These are phyloP conservation scores for Platalea minor DNA, from an alignment of 2,797 vertebrate genomes.

Conservation along the genomic window DNA sequence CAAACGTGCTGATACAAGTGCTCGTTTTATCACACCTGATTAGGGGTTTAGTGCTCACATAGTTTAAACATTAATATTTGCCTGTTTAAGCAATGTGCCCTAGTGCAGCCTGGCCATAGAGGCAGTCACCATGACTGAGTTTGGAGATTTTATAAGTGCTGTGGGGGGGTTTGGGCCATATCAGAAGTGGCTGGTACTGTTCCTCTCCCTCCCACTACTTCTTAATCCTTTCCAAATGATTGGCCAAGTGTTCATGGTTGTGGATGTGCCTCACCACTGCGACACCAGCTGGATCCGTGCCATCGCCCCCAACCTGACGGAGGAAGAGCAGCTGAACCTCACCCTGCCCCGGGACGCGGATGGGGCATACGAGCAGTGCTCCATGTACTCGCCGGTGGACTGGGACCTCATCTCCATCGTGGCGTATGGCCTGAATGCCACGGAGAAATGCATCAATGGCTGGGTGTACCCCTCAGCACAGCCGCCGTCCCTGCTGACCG, in stretches of 20 bases:
- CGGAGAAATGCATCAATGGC: constrained; percentile 74
- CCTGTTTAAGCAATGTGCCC: not conserved
- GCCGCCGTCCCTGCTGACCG: constrained; percentile 24
- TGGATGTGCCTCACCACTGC: constrained; percentile 80
- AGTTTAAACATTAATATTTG: constrained; percentile 59
- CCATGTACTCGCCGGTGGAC: constrained; percentile 77
- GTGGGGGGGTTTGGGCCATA: constrained; percentile 82
- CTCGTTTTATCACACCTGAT: not conserved
- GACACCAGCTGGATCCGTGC: constrained; percentile 82
- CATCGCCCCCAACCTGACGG: constrained; percentile 73
- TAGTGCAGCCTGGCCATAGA: not conserved
- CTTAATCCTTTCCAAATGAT: constrained; percentile 78
- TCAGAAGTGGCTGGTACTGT: constrained; percentile 79
- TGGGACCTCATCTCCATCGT: constrained; percentile 76
- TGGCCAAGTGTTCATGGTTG: constrained; percentile 80
- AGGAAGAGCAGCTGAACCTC: constrained; percentile 72
- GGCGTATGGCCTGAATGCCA: constrained; percentile 76
- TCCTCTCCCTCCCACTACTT: constrained; percentile 72
- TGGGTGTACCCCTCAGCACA: constrained; percentile 71
- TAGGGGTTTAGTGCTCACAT: not conserved
- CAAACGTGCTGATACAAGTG: not conserved
- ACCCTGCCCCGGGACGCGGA: constrained; percentile 75
- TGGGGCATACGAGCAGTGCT: constrained; percentile 78
- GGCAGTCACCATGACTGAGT: not conserved
- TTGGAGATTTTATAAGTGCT: constrained; percentile 72